Evolutionary conservation across 92 coral and sea anemone species (phyloP).

Genomic region (Chrysogorgia sp.): DNA sequence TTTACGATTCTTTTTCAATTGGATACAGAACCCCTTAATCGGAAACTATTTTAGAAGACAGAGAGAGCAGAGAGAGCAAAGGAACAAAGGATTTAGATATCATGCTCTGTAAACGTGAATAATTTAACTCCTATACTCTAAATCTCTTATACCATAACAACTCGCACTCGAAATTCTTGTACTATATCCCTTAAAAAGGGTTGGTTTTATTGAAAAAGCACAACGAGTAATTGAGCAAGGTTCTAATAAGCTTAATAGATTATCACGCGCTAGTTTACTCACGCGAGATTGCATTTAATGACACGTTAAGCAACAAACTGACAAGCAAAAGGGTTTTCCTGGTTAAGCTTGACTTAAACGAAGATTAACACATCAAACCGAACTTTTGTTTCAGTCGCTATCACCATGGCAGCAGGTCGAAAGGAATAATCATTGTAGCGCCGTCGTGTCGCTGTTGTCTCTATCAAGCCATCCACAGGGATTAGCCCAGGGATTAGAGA

Average conservation of each 20-base stretch:
- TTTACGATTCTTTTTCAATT: no score
- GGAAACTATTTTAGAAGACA: no score
- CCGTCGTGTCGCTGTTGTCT: conserved; percentile 32
- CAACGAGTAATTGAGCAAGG: no score
- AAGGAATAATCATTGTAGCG: conserved; percentile 7
- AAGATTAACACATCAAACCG: conserved; percentile 33
- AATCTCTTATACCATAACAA: no score
- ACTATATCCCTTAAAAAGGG: no score
- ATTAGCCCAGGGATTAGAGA: conserved; percentile 23
- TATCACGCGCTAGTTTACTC: conserved; percentile 9
- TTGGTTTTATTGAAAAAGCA: no score
- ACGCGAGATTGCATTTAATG: neutral
- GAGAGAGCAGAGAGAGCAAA: no score
- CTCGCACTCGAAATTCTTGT: no score
- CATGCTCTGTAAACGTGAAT: no score
- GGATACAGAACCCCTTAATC: no score
- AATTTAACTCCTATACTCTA: no score
- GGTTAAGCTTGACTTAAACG: neutral
- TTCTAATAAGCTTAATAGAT: neutral
- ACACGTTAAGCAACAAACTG: neutral
- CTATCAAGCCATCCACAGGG: conserved; percentile 40
- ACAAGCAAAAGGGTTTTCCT: neutral
- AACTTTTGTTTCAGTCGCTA: neutral
- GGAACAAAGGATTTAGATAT: no score
- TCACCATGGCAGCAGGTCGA: neutral